phyloP scores from a whole-genome alignment of 2,888 invertebrate species.

The Zootermopsis nevadensis region DNA sequence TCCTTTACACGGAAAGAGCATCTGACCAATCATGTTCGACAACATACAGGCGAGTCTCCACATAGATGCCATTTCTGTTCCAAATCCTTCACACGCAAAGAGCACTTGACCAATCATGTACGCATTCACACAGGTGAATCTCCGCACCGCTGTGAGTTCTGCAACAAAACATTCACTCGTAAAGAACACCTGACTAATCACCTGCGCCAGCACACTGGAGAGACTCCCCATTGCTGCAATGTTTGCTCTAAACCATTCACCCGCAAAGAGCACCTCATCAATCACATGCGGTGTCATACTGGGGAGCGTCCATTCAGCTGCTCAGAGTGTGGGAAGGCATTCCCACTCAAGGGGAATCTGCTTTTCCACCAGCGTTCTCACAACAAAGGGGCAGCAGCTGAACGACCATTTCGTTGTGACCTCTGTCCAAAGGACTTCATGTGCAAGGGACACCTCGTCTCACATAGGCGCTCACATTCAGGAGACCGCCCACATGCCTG shows the following conservation, averaged over 20 bases:
- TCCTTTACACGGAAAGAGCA: conserved; percentile 69
- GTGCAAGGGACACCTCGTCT: conserved; percentile 83
- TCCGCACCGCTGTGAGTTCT: conserved; percentile 77
- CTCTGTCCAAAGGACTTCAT: conserved; percentile 91
- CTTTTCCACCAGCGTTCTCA: conserved; percentile 77
- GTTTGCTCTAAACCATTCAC: conserved; percentile 78
- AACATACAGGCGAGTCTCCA: conserved; percentile 89
- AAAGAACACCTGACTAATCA: conserved; percentile 80
- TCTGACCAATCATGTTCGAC: conserved; percentile 85
- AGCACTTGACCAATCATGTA: conserved; percentile 87
- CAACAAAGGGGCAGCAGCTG: conserved; percentile 71
- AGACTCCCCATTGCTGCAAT: conserved; percentile 78
- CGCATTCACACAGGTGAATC: conserved; percentile 72
- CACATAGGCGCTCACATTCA: conserved; percentile 85
- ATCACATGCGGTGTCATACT: conserved; percentile 59
- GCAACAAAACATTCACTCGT: conserved; percentile 76
- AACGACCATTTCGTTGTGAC: conserved; percentile 84
- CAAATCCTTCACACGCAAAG: conserved; percentile 87
- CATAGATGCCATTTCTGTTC: conserved; percentile 87
- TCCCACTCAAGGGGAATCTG: conserved; percentile 79
- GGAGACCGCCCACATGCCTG: conserved; percentile 66
- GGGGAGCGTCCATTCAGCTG: conserved; percentile 59
- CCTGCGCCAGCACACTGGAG: conserved; percentile 76
- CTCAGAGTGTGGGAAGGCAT: conserved; percentile 70
- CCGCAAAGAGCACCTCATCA: conserved; percentile 59